Base-by-base conservation (phyloP, 2,797 vertebrate genomes). In the Cercopithecus petaurista region DNA sequence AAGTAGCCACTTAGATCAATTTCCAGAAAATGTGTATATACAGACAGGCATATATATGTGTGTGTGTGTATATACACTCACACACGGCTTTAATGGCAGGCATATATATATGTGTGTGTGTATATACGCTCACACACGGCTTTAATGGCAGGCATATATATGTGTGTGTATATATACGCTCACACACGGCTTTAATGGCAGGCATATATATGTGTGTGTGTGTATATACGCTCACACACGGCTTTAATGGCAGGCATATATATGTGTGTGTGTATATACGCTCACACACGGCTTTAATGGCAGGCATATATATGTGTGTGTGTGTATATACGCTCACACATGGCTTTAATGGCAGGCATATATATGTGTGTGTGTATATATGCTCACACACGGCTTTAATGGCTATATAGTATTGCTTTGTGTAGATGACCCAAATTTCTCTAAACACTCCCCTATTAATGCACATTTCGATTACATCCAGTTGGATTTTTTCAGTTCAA, bases 21-120 rank as follows among this genome's bases (percentile, higher is more conserved):
- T 98, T 93, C 41, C 70, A 93, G 90, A 46, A 92, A 81, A 13
- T 39, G 12, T 72, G 8, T 59, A 28, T 72, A 2, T 30, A 13
- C 24, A 43, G 4, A 64, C 52, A 70, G 39, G 17, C 10, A 14
- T 64, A 2, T 33, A 1, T 21, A 2, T 52, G 4, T 55, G 2
- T 61, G 12, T 46, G 46, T 46, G 46, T 46, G 3, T 8, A 2
- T 7, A 7, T 30, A 1, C 5, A 2, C 36, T 12, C 36, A 10
- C 22, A 12, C 52, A 10, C 26, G 19, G 0, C 0, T 46, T 88
- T 50, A 86, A n/a, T 80, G 10, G 6, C 43, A 70, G 39, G 14
- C 7, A 14, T 64, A 1, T 33, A 1, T 21, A 1, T 52, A 1
- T 17, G 50, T 50, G 26, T 59, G 43, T 39, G 12, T 72, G 8